Conservation (phyloP, 2,113 vertebrate species). For the Psittacula cyanocephala region DNA sequence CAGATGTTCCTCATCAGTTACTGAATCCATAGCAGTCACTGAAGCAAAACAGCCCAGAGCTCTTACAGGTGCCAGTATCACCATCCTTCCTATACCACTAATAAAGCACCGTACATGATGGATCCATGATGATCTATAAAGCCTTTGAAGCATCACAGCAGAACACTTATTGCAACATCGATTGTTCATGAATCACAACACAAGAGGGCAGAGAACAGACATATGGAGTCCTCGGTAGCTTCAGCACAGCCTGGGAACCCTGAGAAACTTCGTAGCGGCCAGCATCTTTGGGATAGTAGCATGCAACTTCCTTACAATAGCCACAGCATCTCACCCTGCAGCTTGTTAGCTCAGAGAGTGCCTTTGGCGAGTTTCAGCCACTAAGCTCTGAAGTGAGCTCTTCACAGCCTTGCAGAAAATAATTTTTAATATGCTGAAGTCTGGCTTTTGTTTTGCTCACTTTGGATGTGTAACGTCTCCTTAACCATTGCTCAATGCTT, state of each 20-base stretch:
- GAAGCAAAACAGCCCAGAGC: neutral
- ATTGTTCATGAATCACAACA: neutral
- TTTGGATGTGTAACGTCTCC: neutral
- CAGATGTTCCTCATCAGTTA: neutral
- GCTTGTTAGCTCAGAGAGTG: neutral
- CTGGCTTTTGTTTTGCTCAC: neutral
- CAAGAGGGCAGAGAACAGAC: neutral
- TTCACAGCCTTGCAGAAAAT: slow-evolving; percentile 25
- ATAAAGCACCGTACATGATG: neutral
- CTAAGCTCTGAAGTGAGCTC: slow-evolving; percentile 6
- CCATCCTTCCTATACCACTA: neutral
- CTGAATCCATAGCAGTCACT: neutral
- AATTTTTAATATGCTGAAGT: neutral
- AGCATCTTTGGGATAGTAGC: neutral
- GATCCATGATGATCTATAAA: neutral
- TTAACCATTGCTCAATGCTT: neutral
- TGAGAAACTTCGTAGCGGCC: fast-evolving
- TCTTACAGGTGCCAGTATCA: neutral
- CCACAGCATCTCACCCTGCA: neutral
- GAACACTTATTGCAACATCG: neutral
- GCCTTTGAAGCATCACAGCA: neutral
- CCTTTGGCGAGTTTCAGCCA: slow-evolving; percentile 32
- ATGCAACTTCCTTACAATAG: neutral
- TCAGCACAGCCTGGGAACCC: neutral
- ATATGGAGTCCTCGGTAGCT: neutral